Percentiles rank a stretch among this genome's conserved stretches.
phyloP scores from a whole-genome alignment of 2,797 vertebrate species.

The Bradypus variegatus region DNA sequence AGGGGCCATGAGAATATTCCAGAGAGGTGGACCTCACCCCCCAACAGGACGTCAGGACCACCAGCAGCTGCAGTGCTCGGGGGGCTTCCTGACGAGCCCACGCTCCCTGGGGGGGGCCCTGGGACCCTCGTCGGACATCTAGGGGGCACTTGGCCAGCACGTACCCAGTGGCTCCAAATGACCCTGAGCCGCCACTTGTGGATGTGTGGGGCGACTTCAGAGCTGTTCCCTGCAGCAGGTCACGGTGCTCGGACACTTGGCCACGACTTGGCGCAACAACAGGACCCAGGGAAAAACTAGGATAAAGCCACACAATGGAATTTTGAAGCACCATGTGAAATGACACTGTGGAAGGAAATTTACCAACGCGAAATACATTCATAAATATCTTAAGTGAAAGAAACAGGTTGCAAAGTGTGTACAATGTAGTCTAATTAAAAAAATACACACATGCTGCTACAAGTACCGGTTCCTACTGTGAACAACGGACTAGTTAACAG shows the following conservation, averaged over 20 bases:
- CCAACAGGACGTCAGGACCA: not conserved
- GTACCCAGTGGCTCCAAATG: too few species aligned
- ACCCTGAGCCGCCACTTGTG: fast-evolving
- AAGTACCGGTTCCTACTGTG: not conserved
- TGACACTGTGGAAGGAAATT: fast-evolving
- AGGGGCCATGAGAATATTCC: not conserved
- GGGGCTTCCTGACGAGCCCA: too few species aligned
- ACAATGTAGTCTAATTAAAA: fast-evolving
- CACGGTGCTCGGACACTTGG: fast-evolving
- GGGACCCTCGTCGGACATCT: too few species aligned
- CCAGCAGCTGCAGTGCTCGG: not conserved
- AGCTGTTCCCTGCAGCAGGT: fast-evolving
- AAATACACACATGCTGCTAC: not conserved
- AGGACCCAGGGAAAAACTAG: fast-evolving
- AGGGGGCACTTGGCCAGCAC: not conserved
- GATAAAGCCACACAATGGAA: fast-evolving
- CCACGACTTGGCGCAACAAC: fast-evolving
- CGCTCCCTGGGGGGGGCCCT: too few species aligned
- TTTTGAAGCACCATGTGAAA: fast-evolving
- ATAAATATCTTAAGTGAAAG: not conserved
- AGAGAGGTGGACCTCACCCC: not conserved
- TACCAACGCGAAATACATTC: fast-evolving
- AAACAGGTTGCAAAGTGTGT: fast-evolving
- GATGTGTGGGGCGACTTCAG: fast-evolving
- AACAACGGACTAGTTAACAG: too few species aligned